Conservation (phyloP, 2,888 invertebrate species). For the Artemia sp. region DNA sequence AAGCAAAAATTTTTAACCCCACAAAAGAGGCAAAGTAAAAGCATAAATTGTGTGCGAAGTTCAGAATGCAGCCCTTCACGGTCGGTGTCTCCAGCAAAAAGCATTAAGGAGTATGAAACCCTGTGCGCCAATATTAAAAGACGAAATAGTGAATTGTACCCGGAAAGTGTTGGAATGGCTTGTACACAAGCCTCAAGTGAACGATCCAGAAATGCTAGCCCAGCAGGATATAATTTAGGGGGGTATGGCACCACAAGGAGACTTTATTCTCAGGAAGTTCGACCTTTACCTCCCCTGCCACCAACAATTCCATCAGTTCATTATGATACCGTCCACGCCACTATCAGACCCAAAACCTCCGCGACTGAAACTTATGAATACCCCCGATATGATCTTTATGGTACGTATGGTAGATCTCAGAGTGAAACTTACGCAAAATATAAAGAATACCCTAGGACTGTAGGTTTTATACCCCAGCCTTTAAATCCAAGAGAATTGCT, state of each 20-base stretch:
- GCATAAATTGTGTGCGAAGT: not conserved
- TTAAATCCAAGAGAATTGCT: conserved; percentile 1
- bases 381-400: not conserved
- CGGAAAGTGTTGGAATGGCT: not conserved
- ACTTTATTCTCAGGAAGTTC: not conserved
- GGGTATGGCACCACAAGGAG: not conserved
- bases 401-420: not conserved
- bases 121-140: not conserved
- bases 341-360: not conserved
- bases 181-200: not conserved
- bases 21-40: not conserved
- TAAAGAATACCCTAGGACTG: not conserved
- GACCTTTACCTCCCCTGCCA: not conserved
- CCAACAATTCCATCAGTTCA: not conserved
- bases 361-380: not conserved
- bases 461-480: conserved; percentile 3
- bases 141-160: conserved; percentile 7
- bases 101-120: not conserved
- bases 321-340: not conserved
- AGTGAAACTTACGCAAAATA: not conserved
- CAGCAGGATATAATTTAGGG: not conserved
- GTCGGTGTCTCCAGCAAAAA: not conserved
- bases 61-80: conserved; percentile 3
- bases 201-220: not conserved
- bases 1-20: not conserved